Evolutionary conservation across 2,888 invertebrate genomes (phyloP).

Genomic region (Myathropa florea): DNA sequence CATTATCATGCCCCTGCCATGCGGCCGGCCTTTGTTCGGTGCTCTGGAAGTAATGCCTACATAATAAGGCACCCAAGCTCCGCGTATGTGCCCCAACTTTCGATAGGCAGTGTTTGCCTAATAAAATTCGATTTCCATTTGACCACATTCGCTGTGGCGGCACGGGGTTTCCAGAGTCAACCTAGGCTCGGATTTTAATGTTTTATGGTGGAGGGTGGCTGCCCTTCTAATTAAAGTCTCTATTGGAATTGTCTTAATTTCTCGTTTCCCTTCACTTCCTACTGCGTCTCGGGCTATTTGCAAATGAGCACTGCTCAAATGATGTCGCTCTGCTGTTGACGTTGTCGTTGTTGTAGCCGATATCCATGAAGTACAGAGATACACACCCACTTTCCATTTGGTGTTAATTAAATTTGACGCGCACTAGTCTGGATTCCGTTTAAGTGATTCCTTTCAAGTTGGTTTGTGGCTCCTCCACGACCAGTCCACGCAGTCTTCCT

Average conservation of each 20-base stretch:
- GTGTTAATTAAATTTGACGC: constrained; percentile 58
- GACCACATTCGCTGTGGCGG: constrained; percentile 1
- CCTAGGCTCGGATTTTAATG: constrained; percentile 13
- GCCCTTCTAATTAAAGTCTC: constrained; percentile 33
- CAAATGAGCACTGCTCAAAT: not conserved
- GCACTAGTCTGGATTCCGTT: constrained; percentile 60
- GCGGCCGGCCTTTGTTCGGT: not conserved
- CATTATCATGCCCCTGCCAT: not conserved
- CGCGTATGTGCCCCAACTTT: not conserved
- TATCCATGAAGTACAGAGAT: not conserved
- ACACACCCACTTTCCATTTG: constrained; percentile 18
- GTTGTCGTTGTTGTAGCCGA: not conserved
- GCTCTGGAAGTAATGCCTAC: constrained; percentile 18
- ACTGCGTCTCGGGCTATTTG: not conserved
- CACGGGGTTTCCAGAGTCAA: too few species aligned
- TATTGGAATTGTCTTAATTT: constrained; percentile 21
- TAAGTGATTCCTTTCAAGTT: constrained; percentile 47
- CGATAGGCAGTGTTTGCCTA: not conserved
- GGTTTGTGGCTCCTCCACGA: not conserved
- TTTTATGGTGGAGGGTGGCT: constrained; percentile 1
- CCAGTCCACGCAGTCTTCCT: too few species aligned
- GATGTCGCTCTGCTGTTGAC: not conserved
- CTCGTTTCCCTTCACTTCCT: not conserved
- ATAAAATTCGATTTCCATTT: constrained; percentile 28
- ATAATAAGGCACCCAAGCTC: not conserved